Percentiles rank a stretch among this genome's conserved stretches.
These are phyloP conservation scores for Drosophila merina DNA, from an alignment of 2,888 invertebrate genomes.

Conservation along the genomic window DNA sequence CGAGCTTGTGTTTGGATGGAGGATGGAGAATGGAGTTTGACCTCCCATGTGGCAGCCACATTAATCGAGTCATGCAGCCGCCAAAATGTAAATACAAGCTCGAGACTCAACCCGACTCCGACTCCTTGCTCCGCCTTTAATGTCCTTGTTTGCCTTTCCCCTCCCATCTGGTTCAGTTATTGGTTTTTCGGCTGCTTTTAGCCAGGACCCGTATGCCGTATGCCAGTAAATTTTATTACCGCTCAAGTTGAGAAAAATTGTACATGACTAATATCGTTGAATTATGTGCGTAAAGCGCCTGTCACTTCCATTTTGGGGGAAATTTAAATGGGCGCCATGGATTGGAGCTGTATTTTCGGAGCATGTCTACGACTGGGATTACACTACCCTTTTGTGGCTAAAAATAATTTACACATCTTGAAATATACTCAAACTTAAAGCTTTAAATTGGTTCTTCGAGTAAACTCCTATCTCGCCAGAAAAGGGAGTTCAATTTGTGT, in stretches of 20 bases:
- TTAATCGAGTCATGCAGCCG: conserved; percentile 45
- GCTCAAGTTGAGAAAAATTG: conserved; percentile 65
- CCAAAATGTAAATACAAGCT: conserved; percentile 42
- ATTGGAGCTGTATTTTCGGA: conserved; percentile 2
- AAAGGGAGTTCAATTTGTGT: conserved; percentile 5
- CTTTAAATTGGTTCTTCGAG: background rate
- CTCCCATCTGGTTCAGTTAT: conserved; percentile 14
- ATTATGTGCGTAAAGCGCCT: conserved; percentile 44
- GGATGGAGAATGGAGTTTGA: background rate
- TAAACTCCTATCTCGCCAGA: background rate
- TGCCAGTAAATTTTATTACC: conserved; percentile 69
- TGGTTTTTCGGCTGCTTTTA: conserved; percentile 38
- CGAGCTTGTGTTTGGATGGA: background rate
- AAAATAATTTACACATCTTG: conserved; percentile 3
- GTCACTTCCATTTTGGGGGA: conserved; percentile 38
- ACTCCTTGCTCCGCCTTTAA: conserved; percentile 6
- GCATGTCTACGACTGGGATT: conserved; percentile 1
- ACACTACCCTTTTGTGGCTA: conserved; percentile 1
- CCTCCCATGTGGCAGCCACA: conserved; percentile 37
- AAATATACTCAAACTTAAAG: background rate
- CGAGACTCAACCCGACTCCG: conserved; percentile 12
- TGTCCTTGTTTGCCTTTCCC: conserved; percentile 17
- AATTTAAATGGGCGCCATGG: conserved; percentile 22
- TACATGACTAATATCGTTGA: conserved; percentile 72
- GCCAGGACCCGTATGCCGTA: conserved; percentile 19